Conservation (phyloP, 2,888 invertebrate genomes). For the Cabera pusaria region DNA sequence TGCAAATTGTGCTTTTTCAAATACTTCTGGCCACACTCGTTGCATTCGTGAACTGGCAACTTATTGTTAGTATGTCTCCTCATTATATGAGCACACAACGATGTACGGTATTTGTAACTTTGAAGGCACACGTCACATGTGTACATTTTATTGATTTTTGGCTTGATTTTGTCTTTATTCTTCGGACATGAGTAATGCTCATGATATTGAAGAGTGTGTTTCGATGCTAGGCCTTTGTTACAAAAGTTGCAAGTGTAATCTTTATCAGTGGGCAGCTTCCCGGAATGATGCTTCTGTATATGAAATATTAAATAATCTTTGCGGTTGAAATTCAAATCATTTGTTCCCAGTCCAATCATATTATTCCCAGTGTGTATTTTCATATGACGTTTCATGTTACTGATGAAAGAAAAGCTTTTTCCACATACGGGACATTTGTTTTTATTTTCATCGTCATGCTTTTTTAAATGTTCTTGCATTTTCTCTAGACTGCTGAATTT, state of each 20-base stretch:
- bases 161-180: not conserved
- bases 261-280: too few relatives aligned
- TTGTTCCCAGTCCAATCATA: not conserved
- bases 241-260: not conserved
- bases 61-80: not conserved
- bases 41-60: not conserved
- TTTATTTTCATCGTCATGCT: not conserved
- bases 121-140: slow-evolving; percentile 1
- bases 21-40: slow-evolving; percentile 7
- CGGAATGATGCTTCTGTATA: not conserved
- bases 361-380: slow-evolving; percentile 4
- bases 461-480: not conserved
- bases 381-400: slow-evolving; percentile 1
- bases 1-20: slow-evolving; percentile 8
- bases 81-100: slow-evolving; percentile 3
- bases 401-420: not conserved
- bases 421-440: slow-evolving; percentile 3
- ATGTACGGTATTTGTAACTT: slow-evolving; percentile 2
- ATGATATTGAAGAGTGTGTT: not conserved
- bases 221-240: not conserved
- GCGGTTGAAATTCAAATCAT: not conserved
- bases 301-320: slow-evolving; percentile 4
- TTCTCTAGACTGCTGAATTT: not conserved
- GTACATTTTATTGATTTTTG: not conserved
- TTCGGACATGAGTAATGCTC: slow-evolving; percentile 2